Conservation (phyloP, 1,140 invertebrate genomes). For the Probaryconus sp. region DNA sequence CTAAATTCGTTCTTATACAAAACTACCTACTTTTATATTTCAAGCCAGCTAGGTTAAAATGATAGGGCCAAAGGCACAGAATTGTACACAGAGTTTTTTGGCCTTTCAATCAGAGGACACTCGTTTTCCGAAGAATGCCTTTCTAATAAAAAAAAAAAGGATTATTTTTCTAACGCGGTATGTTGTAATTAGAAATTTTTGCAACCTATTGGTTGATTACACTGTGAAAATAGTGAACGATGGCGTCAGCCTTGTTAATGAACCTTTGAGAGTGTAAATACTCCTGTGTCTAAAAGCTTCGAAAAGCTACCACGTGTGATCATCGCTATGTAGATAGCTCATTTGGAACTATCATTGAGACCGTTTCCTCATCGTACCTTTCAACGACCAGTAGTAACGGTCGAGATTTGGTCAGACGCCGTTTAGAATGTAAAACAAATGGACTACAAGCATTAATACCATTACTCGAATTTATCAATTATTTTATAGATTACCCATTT, state of each 20-base stretch:
- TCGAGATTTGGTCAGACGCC: slow-evolving; percentile 36
- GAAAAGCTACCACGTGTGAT: slow-evolving; percentile 28
- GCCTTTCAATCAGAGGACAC: slow-evolving; percentile 14
- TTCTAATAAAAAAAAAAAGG: slow-evolving; percentile 16
- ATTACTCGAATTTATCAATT: too few species aligned
- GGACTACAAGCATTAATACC: background rate
- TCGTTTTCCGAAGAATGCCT: slow-evolving; percentile 10
- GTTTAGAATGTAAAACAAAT: slow-evolving; percentile 23
- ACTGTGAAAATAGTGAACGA: slow-evolving; percentile 16
- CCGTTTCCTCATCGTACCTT: slow-evolving; percentile 15
- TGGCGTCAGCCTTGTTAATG: slow-evolving; percentile 32
- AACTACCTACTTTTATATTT: background rate
- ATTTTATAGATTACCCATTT: too few species aligned
- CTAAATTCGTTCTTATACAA: background rate
- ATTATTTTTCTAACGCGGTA: background rate
- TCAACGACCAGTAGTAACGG: slow-evolving; percentile 38
- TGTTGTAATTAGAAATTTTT: slow-evolving; percentile 41
- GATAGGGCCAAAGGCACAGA: background rate
- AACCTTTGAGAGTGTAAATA: slow-evolving; percentile 37
- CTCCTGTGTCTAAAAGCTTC: slow-evolving; percentile 42
- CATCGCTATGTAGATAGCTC: slow-evolving; percentile 27
- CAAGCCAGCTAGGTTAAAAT: background rate
- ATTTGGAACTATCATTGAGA: slow-evolving; percentile 30
- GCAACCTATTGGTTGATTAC: slow-evolving; percentile 37
- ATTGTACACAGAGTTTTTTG: background rate